phyloP scores from a whole-genome alignment of 2,888 invertebrate genomes.

The Perithous albicinctus region DNA sequence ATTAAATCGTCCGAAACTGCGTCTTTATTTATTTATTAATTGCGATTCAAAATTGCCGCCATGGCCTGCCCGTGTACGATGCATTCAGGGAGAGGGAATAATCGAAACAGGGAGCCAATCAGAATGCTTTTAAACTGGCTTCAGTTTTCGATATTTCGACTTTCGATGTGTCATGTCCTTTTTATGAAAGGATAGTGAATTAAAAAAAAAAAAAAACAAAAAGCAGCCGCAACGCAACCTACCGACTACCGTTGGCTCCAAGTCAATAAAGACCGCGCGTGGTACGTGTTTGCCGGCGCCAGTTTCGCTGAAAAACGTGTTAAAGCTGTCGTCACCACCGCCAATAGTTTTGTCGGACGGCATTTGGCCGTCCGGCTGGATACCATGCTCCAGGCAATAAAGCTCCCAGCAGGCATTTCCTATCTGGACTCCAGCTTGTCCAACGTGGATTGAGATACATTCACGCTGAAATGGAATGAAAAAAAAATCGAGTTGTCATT shows the following conservation, averaged over 20 bases:
- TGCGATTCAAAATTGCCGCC: too few relatives aligned
- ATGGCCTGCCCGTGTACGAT: too few relatives aligned
- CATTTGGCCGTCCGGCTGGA: constrained; percentile 97
- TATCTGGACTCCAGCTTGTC: constrained; percentile 95
- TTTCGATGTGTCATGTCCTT: too few relatives aligned
- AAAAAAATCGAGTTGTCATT: background rate
- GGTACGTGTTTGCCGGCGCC: constrained; percentile 98
- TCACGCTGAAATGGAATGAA: constrained; percentile 89
- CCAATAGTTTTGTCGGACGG: constrained; percentile 96
- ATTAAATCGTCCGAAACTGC: too few relatives aligned
- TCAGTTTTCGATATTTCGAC: too few relatives aligned
- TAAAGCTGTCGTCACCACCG: constrained; percentile 97
- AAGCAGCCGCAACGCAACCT: constrained; percentile 70
- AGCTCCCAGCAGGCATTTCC: constrained; percentile 96
- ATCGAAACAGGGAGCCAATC: too few relatives aligned
- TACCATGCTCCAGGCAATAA: constrained; percentile 95
- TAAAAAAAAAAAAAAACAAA: too few relatives aligned
- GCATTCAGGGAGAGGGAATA: too few relatives aligned
- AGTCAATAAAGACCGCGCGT: constrained; percentile 96
- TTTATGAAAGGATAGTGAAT: too few relatives aligned
- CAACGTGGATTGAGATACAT: constrained; percentile 92
- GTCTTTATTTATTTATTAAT: too few relatives aligned
- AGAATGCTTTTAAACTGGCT: too few relatives aligned
- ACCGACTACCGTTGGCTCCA: constrained; percentile 97
- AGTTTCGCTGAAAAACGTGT: constrained; percentile 97